Conservation (phyloP, 1,140 invertebrate genomes). For the Batillaria attramentaria region DNA sequence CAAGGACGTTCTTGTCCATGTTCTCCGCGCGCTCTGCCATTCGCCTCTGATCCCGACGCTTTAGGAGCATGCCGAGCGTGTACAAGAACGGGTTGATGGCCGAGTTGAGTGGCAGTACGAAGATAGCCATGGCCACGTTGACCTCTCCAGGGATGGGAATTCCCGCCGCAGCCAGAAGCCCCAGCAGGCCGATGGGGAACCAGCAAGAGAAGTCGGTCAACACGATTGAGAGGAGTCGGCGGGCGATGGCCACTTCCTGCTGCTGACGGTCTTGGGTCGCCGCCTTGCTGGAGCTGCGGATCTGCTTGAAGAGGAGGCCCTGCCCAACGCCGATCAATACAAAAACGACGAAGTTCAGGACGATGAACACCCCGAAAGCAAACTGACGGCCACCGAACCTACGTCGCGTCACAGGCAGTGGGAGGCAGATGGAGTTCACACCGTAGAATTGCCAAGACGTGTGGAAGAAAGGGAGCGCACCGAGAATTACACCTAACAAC, state of each 20-base stretch:
- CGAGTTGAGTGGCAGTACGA: slow-evolving; percentile 50
- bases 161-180: slow-evolving; percentile 39
- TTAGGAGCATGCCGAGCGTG: slow-evolving; percentile 32
- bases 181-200: slow-evolving; percentile 41
- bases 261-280: slow-evolving; percentile 2
- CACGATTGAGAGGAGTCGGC: slow-evolving; percentile 34
- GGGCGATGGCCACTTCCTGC: slow-evolving; percentile 43
- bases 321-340: slow-evolving; percentile 42
- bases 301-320: slow-evolving; percentile 36
- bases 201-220: slow-evolving; percentile 45
- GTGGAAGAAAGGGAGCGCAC: slow-evolving; percentile 8
- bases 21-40: too few species aligned
- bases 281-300: slow-evolving; percentile 22
- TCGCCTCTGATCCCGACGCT: too few species aligned
- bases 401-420: slow-evolving; percentile 42
- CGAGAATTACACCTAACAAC: slow-evolving; percentile 35
- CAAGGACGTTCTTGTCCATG: too few species aligned
- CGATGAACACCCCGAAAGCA: slow-evolving; percentile 43
- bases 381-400: slow-evolving; percentile 40
- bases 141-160: slow-evolving; percentile 43
- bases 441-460: slow-evolving; percentile 45
- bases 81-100: slow-evolving; percentile 55
- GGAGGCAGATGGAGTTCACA: slow-evolving; percentile 44
- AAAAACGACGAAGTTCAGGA: slow-evolving; percentile 45
- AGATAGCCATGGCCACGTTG: slow-evolving; percentile 48